Evolutionary conservation across 2,113 vertebrate genomes (phyloP), one percentile per base, ranked within the genome.

Genomic region (Anseranas semipalmata): DNA sequence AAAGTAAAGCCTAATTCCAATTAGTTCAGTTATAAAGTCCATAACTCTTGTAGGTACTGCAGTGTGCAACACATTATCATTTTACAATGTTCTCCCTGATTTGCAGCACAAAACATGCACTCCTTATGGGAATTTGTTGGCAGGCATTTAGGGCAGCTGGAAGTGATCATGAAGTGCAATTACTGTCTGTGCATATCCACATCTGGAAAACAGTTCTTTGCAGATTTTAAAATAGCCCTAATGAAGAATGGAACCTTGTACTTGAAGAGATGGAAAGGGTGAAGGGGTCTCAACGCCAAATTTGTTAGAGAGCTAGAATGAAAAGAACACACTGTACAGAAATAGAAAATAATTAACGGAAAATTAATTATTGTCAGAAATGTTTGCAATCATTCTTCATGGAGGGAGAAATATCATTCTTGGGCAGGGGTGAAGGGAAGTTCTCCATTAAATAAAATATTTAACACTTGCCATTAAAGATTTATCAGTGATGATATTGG

Each of bases 91-190:
- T 98, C 97, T 97, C 96, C 97, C 98, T 98, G 98, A 98, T 98
- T 98, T 98, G 98, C 98, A 98, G 98, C 97, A 98, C 98, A 98
- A 98, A 98, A 98, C 98, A 97, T 97, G 97, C 97, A 90, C 97
- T 98, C 98, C 97, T 98, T 98, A 97, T 98, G 98, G 98, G 99
- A 98, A 98, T 98, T 98, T 97, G 93, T 97, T 99, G 99, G 99
- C 99, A 98, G 91, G 96, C 79, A 63, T 94, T 97, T 97, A 98
- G 97, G 98, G 98, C 99, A 99, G 99, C 99, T 99, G 99, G 99
- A 99, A 99, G 98, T 98, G 98, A 99, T 99, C 99, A 99, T 90
- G 97, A 98, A 98, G 98, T 98, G 98, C 99, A 99, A 99, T 99
- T 99, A 99, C 98, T 98, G 99, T 99, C 98, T 99, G 98, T 98